Percentiles rank a stretch among this genome's conserved stretches.
Conservation (phyloP, 2,113 vertebrate genomes). For the Callithrix jacchus region DNA sequence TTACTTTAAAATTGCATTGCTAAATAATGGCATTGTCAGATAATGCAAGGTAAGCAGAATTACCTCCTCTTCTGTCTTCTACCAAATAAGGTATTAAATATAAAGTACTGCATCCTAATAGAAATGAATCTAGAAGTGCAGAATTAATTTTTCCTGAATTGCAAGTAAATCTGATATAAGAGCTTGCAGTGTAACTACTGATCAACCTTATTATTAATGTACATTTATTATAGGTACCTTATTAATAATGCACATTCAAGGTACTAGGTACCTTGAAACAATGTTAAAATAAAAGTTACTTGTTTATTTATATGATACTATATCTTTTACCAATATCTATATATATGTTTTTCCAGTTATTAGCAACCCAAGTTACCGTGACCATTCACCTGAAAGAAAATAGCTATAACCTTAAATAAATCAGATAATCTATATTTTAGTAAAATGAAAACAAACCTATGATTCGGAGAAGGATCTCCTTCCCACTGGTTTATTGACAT, state of each 20-base stretch:
- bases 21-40: background rate
- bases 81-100: background rate
- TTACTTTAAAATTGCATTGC: background rate
- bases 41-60: background rate
- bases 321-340: background rate
- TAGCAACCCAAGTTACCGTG: background rate
- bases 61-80: background rate
- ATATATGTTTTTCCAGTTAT: background rate
- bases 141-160: background rate
- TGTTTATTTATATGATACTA: background rate
- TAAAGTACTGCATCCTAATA: background rate
- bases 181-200: background rate
- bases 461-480: background rate
- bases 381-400: background rate
- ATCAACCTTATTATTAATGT: background rate
- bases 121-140: background rate
- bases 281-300: background rate
- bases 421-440: background rate
- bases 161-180: background rate
- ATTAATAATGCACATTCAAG: background rate
- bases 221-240: background rate
- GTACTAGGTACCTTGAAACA: background rate
- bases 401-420: background rate
- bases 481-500: background rate
- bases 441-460: background rate